Evolutionary conservation across 2,113 vertebrate genomes (phyloP).

Genomic region (Callopanchax toddi): DNA sequence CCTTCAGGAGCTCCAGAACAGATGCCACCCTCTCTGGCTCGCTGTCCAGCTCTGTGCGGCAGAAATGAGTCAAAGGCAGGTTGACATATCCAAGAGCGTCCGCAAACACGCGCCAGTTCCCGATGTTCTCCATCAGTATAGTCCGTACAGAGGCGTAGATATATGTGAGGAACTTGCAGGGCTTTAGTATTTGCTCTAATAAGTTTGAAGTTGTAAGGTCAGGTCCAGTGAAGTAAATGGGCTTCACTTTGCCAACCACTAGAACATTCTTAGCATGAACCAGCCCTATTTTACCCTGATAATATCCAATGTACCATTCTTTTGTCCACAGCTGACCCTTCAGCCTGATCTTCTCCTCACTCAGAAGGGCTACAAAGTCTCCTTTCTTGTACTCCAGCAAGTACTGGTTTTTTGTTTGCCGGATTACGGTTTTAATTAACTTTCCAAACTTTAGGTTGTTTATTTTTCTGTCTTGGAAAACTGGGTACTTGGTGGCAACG

Average conservation of each 20-base stretch:
- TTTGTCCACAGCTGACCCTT: constrained; percentile 96
- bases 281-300: constrained; percentile 90
- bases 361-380: constrained; percentile 88
- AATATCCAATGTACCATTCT: constrained; percentile 97
- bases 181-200: constrained; percentile 91
- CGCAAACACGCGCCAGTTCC: constrained; percentile 91
- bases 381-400: constrained; percentile 96
- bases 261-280: constrained; percentile 94
- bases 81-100: constrained; percentile 89
- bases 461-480: constrained; percentile 90
- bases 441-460: constrained; percentile 91
- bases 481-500: constrained; percentile 86
- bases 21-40: constrained; percentile 93
- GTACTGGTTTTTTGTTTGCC: constrained; percentile 94
- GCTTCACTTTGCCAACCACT: constrained; percentile 87
- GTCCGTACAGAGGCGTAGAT: constrained; percentile 95
- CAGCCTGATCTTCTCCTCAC: constrained; percentile 92
- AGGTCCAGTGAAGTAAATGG: constrained; percentile 85
- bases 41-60: constrained; percentile 88
- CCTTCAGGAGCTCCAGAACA: constrained; percentile 93
- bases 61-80: constrained; percentile 89
- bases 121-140: constrained; percentile 94
- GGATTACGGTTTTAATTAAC: constrained; percentile 91
- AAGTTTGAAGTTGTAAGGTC: constrained; percentile 88
- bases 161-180: constrained; percentile 96